Evolutionary conservation across 2,113 vertebrate species (phyloP).

Genomic region (Neopipo cinnamomea): DNA sequence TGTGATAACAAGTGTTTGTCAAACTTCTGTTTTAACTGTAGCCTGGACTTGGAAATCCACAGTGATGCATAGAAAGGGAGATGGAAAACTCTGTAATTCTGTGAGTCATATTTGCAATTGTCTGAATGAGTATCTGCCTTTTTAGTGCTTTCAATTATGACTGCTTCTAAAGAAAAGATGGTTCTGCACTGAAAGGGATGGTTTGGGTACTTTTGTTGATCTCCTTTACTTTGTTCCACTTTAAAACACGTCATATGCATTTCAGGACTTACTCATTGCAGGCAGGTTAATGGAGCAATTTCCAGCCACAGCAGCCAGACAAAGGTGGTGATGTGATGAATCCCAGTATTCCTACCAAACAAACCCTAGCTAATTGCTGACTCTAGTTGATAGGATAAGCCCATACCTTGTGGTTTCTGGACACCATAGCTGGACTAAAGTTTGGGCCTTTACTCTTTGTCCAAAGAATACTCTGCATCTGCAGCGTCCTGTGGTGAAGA

Average conservation of each 20-base stretch:
- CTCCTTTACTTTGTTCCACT: background rate
- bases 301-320: background rate
- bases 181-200: background rate
- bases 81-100: background rate
- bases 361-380: background rate
- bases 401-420: background rate
- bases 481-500: background rate
- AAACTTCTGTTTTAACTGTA: background rate
- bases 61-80: background rate
- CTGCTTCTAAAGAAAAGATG: background rate
- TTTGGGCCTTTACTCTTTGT: background rate
- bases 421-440: background rate
- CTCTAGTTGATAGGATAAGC: background rate
- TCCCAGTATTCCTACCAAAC: background rate
- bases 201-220: background rate
- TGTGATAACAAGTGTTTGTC: background rate
- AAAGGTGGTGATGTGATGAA: background rate
- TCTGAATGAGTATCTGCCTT: background rate
- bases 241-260: background rate
- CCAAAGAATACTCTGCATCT: background rate
- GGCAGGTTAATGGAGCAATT: constrained; percentile 29
- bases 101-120: background rate
- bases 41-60: background rate
- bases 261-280: background rate
- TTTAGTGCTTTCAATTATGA: background rate